Evolutionary conservation across 2,113 vertebrate genomes (phyloP).

Genomic region (Platycercus adscitus): DNA sequence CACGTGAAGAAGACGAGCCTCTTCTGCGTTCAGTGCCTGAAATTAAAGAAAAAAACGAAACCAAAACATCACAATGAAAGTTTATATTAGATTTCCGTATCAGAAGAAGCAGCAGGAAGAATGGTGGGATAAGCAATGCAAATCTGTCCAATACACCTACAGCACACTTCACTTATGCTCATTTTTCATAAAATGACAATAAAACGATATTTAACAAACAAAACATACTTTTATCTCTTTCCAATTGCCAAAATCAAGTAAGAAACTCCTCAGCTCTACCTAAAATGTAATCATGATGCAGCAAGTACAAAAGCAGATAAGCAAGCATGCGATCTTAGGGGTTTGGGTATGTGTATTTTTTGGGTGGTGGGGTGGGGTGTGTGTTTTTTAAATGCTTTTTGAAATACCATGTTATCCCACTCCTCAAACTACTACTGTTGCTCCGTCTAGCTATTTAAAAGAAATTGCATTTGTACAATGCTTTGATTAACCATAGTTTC

Average conservation of each 20-base stretch:
- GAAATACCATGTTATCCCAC: not conserved
- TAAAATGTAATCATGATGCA: not conserved
- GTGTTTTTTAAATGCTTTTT: not conserved
- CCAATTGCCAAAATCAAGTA: not conserved
- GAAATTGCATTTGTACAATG: not conserved
- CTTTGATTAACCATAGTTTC: not conserved
- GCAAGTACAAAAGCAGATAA: not conserved
- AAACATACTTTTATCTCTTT: not conserved
- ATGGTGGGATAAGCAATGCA: not conserved
- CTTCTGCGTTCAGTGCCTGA: slow-evolving; percentile 93
- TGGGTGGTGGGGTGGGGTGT: not conserved
- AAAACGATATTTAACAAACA: not conserved
- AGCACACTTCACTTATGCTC: not conserved
- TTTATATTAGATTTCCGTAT: not conserved
- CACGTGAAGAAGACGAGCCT: slow-evolving; percentile 88
- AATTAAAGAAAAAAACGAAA: not conserved
- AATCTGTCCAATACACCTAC: not conserved
- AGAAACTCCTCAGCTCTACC: not conserved
- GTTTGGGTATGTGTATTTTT: not conserved
- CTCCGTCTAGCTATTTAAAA: not conserved
- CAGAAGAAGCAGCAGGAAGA: not conserved
- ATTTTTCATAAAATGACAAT: not conserved
- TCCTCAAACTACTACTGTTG: not conserved
- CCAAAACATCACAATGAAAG: not conserved
- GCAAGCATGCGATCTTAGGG: not conserved